Evolutionary conservation across 2,113 vertebrate genomes (phyloP).

Genomic region (Pithys albifrons): DNA sequence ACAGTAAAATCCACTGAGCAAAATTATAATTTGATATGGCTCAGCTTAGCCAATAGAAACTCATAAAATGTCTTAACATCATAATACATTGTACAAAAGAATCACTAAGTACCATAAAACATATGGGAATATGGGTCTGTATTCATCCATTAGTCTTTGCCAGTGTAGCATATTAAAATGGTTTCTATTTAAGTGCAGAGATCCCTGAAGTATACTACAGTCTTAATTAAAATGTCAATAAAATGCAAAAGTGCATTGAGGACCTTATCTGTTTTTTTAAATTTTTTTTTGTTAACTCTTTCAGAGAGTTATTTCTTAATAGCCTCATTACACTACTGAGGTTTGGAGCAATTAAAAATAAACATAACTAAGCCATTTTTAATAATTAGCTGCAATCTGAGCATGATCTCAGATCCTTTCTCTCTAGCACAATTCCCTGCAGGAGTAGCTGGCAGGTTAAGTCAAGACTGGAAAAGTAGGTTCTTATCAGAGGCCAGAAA

Average conservation of each 20-base stretch:
- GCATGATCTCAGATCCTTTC: not conserved
- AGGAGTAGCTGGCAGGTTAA: constrained; percentile 21
- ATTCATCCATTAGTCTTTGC: constrained; percentile 73
- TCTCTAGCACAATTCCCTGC: constrained; percentile 28
- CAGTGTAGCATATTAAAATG: constrained; percentile 78
- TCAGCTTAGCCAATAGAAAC: constrained; percentile 76
- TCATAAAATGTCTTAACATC: constrained; percentile 77
- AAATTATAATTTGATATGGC: constrained; percentile 80
- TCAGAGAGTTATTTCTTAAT: constrained; percentile 59
- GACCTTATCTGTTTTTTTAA: constrained; percentile 54
- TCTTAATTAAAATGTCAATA: constrained; percentile 83
- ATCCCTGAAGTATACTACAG: constrained; percentile 76
- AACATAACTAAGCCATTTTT: constrained; percentile 56
- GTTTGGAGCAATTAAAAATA: constrained; percentile 63
- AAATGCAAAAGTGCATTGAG: constrained; percentile 73
- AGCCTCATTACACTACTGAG: constrained; percentile 45
- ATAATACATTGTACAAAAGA: constrained; percentile 75
- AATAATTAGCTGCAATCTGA: constrained; percentile 41
- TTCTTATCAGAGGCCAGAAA: not conserved
- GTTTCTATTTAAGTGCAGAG: constrained; percentile 78
- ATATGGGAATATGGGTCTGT: constrained; percentile 75
- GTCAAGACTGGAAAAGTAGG: constrained; percentile 37
- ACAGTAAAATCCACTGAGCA: constrained; percentile 77
- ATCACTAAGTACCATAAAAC: constrained; percentile 76
- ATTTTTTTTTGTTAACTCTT: constrained; percentile 58